Conservation (phyloP, 2,888 invertebrate species). For the Choristoneura rosaceana region DNA sequence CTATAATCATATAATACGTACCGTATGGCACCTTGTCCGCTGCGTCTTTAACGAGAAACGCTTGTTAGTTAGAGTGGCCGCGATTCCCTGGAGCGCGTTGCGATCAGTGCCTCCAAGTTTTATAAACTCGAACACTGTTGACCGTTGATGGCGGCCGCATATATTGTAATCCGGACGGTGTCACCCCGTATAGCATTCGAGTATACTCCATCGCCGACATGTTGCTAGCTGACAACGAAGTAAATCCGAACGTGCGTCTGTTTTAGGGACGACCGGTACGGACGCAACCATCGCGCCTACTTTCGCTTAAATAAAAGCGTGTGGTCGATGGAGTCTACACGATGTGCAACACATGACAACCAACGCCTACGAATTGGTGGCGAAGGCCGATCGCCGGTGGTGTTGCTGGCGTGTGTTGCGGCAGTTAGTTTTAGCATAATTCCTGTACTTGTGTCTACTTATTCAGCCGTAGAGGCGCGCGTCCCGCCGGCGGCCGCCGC, state of each 20-base stretch:
- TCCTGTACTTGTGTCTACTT: conserved; percentile 41
- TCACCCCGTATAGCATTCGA: not conserved
- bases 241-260: conserved; percentile 22
- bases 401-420: conserved; percentile 4
- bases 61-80: conserved; percentile 1
- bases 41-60: not conserved
- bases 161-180: conserved; percentile 17
- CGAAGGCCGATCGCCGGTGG: conserved; percentile 5
- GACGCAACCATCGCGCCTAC: not conserved
- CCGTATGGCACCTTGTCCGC: not conserved
- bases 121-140: conserved; percentile 2
- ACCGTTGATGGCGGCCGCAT: conserved; percentile 2
- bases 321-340: conserved; percentile 13
- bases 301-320: not conserved
- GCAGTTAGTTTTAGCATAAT: conserved; percentile 36
- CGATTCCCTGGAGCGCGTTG: conserved; percentile 20
- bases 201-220: conserved; percentile 9
- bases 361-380: not conserved
- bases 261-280: conserved; percentile 14
- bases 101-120: conserved; percentile 18
- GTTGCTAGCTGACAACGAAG: not conserved
- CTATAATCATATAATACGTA: not conserved
- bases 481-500: conserved; percentile 48
- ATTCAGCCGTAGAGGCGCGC: conserved; percentile 47
- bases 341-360: conserved; percentile 1